Evolutionary conservation across 2,888 invertebrate species (phyloP).

Genomic region (Rambutsinella grinnellia): DNA sequence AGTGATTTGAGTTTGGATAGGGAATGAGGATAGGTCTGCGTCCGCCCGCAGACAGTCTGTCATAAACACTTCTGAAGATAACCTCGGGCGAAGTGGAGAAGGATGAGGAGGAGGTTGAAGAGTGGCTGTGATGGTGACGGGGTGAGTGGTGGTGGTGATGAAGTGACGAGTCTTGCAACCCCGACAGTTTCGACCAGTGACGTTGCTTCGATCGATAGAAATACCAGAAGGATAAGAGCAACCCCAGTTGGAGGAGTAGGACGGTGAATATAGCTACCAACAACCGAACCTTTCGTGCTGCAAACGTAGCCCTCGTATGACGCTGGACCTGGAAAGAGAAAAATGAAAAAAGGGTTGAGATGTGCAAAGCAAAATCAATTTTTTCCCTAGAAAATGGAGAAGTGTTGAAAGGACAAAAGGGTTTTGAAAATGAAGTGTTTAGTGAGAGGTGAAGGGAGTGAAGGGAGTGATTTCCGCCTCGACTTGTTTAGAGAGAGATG

Average conservation of each 20-base stretch:
- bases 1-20: constrained; percentile 65
- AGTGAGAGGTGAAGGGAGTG: too few species aligned
- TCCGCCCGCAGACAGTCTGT: constrained; percentile 67
- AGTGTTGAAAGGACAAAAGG: background rate
- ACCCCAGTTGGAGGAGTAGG: constrained; percentile 67
- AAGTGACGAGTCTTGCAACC: constrained; percentile 57
- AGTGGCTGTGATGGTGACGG: constrained; percentile 38
- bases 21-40: constrained; percentile 66
- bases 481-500: too few species aligned
- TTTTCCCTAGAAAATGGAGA: background rate
- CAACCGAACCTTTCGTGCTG: constrained; percentile 68
- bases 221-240: constrained; percentile 67
- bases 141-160: constrained; percentile 31
- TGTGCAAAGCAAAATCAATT: background rate
- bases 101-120: constrained; percentile 53
- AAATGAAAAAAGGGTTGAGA: background rate
- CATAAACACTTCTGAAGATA: constrained; percentile 67
- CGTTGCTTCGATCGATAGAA: constrained; percentile 68
- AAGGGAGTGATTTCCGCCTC: too few species aligned
- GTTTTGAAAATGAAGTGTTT: background rate
- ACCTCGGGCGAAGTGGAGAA: constrained; percentile 67
- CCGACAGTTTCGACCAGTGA: constrained; percentile 67
- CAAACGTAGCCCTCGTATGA: constrained; percentile 66
- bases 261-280: constrained; percentile 68
- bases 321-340: constrained; percentile 39